phyloP scores from a whole-genome alignment of 2,797 vertebrate genomes.

The Xenopus petersii region DNA sequence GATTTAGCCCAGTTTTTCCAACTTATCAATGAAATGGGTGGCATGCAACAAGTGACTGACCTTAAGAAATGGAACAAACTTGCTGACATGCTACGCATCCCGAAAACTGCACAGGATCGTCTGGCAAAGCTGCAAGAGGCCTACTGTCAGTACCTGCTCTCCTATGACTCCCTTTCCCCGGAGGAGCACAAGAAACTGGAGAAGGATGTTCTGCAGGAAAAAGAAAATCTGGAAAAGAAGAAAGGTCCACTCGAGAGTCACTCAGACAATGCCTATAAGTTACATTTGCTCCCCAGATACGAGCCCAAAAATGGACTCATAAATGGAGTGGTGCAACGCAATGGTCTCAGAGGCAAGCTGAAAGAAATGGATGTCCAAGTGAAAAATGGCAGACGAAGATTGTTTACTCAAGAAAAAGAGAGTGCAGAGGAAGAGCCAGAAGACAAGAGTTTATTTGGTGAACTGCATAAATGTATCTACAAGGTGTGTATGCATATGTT shows the following conservation, averaged over 20 bases:
- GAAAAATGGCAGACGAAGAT: conserved; percentile 89
- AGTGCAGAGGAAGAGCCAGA: conserved; percentile 77
- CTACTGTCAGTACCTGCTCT: conserved; percentile 98
- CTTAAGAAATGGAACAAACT: conserved; percentile 99
- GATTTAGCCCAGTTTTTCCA: conserved; percentile 98
- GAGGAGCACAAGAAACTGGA: conserved; percentile 89
- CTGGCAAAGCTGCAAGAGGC: conserved; percentile 98
- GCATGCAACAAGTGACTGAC: conserved; percentile 99
- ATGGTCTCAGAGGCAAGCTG: conserved; percentile 84
- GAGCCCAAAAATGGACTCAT: conserved; percentile 94
- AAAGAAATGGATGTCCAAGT: conserved; percentile 86
- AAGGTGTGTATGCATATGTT: conserved; percentile 71
- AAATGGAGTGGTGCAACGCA: conserved; percentile 74
- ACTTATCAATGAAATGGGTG: conserved; percentile 97
- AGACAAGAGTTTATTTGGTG: conserved; percentile 80
- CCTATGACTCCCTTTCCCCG: conserved; percentile 86
- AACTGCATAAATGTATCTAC: conserved; percentile 98
- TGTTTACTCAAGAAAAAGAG: conserved; percentile 97
- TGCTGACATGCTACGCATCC: conserved; percentile 94
- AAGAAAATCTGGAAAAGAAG: conserved; percentile 85
- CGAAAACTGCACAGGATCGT: conserved; percentile 95
- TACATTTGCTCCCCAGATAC: conserved; percentile 87
- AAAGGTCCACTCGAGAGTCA: conserved; percentile 92
- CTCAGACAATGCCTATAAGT: conserved; percentile 75
- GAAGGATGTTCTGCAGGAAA: conserved; percentile 90